These are phyloP conservation scores for Athene noctua DNA, from an alignment of 2,113 vertebrate genomes.

Conservation along the genomic window DNA sequence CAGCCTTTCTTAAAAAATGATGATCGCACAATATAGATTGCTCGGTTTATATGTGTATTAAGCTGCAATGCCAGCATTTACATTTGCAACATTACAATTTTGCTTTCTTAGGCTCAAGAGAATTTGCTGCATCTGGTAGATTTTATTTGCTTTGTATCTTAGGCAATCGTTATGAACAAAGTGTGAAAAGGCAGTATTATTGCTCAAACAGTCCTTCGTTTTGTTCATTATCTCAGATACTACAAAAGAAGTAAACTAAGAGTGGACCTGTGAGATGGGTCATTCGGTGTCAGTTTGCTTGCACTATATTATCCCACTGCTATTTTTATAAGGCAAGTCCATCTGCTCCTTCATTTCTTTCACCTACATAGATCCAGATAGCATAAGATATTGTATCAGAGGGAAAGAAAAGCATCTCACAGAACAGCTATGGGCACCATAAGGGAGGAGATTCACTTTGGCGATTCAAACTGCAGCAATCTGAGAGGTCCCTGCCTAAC, in stretches of 20 bases:
- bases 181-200: conserved; percentile 28
- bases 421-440: background rate
- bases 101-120: conserved; percentile 40
- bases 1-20: conserved; percentile 69
- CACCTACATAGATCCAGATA: background rate
- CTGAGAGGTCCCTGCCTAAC: background rate
- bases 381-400: background rate
- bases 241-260: background rate
- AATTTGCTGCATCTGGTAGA: conserved; percentile 49
- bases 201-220: background rate
- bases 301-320: background rate
- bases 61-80: conserved; percentile 65
- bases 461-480: background rate
- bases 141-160: conserved; percentile 49
- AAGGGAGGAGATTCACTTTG: background rate
- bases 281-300: background rate
- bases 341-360: conserved; percentile 22
- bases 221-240: background rate
- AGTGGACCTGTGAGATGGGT: background rate
- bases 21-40: conserved; percentile 63
- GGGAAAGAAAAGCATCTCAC: background rate
- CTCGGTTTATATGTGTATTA: conserved; percentile 43
- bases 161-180: conserved; percentile 24
- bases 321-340: background rate
- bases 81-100: conserved; percentile 42